Evolutionary conservation across 2,888 invertebrate genomes (phyloP).

Genomic region (Microctonus brassicae): DNA sequence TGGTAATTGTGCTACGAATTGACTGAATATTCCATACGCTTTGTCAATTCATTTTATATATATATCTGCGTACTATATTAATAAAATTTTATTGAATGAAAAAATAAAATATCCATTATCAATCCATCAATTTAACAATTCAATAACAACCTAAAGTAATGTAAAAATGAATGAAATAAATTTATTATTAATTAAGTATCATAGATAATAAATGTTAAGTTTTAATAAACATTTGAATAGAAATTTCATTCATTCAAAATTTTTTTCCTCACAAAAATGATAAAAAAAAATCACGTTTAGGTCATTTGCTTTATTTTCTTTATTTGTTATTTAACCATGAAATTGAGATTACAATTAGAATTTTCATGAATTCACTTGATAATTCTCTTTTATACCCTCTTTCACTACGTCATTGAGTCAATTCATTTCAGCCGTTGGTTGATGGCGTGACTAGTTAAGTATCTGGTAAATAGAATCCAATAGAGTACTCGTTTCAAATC

Average conservation of each 20-base stretch:
- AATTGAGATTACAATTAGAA: conserved; percentile 10
- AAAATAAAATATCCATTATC: no score
- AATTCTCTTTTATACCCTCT: neutral
- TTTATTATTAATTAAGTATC: no score
- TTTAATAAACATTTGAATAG: no score
- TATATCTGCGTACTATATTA: neutral
- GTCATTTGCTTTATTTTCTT: no score
- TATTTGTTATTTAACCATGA: neutral
- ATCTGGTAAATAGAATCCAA: conserved; percentile 23
- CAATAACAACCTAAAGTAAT: no score
- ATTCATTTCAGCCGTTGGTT: neutral
- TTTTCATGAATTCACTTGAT: neutral
- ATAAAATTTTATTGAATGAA: no score
- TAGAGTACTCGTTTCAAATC: conserved; percentile 5
- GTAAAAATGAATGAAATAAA: no score
- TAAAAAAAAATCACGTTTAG: neutral
- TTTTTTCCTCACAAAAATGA: no score
- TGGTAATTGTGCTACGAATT: conserved; percentile 3
- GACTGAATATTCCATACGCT: neutral
- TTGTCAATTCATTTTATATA: neutral
- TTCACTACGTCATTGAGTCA: neutral
- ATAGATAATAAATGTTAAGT: no score
- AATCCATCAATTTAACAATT: no score
- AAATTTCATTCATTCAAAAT: no score
- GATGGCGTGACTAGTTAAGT: conserved; percentile 8